Evolutionary conservation across 2,797 vertebrate species (phyloP).

Genomic region (Thaleichthys pacificus): DNA sequence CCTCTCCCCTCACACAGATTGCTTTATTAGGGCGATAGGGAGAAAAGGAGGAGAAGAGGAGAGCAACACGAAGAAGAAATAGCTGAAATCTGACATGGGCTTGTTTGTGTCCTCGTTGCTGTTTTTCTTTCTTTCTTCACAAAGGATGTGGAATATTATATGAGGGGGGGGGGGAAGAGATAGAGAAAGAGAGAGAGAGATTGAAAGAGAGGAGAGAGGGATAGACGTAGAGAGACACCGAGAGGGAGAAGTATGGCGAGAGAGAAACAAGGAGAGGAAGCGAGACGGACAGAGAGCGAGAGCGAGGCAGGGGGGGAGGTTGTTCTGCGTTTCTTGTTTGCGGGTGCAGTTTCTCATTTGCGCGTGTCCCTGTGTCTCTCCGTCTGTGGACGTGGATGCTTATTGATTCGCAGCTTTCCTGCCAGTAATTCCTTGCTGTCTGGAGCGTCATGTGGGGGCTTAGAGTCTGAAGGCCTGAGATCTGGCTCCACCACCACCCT

Average conservation of each 20-base stretch:
- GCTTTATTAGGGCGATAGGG: conserved; percentile 48
- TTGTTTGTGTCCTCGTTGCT: no score
- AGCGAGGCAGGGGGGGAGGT: not conserved
- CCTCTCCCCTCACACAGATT: conserved; percentile 29
- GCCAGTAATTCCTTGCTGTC: conserved; percentile 38
- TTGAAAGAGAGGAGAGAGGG: no score
- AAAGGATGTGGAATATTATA: no score
- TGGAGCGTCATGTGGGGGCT: conserved; percentile 31
- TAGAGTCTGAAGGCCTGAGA: conserved; percentile 26
- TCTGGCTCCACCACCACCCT: not conserved
- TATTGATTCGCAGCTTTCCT: conserved; percentile 45
- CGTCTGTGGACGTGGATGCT: conserved; percentile 2
- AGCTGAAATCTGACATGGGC: no score
- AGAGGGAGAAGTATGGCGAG: not conserved
- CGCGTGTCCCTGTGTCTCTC: not conserved
- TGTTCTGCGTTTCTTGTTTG: conserved; percentile 29
- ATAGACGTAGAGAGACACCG: not conserved
- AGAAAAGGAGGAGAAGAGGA: conserved; percentile 16
- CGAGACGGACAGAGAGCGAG: not conserved
- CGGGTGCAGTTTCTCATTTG: conserved; percentile 34
- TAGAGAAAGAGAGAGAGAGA: no score
- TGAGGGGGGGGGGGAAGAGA: no score
- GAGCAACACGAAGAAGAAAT: no score
- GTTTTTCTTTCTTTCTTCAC: no score
- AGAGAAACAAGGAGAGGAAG: no score